Base-by-base conservation (phyloP, 2,797 vertebrate genomes). In the Bryconaethiops microstoma region DNA sequence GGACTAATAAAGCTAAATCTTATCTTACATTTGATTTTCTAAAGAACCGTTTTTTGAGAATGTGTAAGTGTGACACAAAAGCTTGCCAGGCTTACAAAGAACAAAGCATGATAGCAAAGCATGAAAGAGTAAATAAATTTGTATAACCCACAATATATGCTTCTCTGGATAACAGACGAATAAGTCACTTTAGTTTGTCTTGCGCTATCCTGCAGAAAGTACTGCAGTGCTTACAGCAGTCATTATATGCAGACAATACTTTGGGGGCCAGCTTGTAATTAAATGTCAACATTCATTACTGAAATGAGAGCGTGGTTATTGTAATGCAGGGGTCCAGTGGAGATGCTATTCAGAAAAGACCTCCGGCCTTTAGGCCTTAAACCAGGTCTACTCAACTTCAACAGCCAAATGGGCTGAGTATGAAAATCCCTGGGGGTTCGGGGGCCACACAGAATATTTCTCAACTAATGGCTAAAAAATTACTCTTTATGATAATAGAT, bases 211-310 rank as follows among this genome's bases (percentile, higher is more conserved):
- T 71, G 48, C 48, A 54, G 5, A 9, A 71, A 48, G 6, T 54
- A 35, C 7, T 54, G 48, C 48, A 19, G 69, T 71, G 63, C 54
- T 54, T 71, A 71, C 69, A 54, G 19, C 23, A 25, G 69, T 35
- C 48, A 71, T 71, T 71, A 54, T 71, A 25, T 54, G 35, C 21
- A 7, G 16, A 54, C 29, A 57, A 68, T 19, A 54, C 39, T 69
- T 54, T 16, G 19, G 48, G 68, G n/a, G 13, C 8, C 5, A 6
- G 13, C 52, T 42, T 68, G 39, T 69, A 69, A 77, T 69, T 59
- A 48, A 68, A 77, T 77, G 77, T 71, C 67, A 71, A 60, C 65
- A 62, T 71, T 78, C 40, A 62, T 57, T 10, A 71, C 7, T 48
- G 40, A 71, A 39, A 55, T 21, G 40, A 78, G 70, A 35, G 35